These are phyloP conservation scores for Catharus bicknelli DNA, from an alignment of 2,113 vertebrate genomes.

Conservation along the genomic window DNA sequence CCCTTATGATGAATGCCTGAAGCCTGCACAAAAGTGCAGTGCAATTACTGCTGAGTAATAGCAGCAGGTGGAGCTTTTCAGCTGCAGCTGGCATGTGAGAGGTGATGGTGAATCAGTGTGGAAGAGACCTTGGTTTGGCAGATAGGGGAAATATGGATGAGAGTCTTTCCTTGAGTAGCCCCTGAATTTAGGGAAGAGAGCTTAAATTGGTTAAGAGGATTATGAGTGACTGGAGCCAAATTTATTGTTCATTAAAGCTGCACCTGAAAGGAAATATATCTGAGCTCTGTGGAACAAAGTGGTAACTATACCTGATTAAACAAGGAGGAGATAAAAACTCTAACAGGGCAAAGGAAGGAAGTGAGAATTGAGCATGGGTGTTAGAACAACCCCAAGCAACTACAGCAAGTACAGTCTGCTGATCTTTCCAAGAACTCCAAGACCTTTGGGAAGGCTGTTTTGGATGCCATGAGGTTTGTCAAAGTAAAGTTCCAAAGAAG, in stretches of 20 bases:
- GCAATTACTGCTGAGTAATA: slow-evolving; percentile 59
- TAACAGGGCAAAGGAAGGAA: not conserved
- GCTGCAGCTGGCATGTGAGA: slow-evolving; percentile 9
- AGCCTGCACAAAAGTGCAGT: slow-evolving; percentile 4
- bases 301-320: not conserved
- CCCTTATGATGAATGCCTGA: slow-evolving; percentile 44
- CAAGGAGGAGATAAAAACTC: not conserved
- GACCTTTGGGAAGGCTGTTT: not conserved
- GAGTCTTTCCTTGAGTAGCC: not conserved
- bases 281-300: not conserved
- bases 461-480: not conserved
- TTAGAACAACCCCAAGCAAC: not conserved
- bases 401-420: not conserved
- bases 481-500: not conserved
- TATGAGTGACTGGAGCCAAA: not conserved
- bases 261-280: not conserved
- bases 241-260: not conserved
- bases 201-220: not conserved
- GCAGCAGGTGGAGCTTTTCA: slow-evolving; percentile 49
- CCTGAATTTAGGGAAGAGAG: not conserved
- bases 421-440: not conserved
- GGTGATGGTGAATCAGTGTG: not conserved
- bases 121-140: not conserved
- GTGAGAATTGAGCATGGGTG: not conserved
- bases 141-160: not conserved